Percentiles rank a stretch among this genome's conserved stretches.
Evolutionary conservation across 1,140 invertebrate species (phyloP).

Genomic region (Drosophila arawakana): DNA sequence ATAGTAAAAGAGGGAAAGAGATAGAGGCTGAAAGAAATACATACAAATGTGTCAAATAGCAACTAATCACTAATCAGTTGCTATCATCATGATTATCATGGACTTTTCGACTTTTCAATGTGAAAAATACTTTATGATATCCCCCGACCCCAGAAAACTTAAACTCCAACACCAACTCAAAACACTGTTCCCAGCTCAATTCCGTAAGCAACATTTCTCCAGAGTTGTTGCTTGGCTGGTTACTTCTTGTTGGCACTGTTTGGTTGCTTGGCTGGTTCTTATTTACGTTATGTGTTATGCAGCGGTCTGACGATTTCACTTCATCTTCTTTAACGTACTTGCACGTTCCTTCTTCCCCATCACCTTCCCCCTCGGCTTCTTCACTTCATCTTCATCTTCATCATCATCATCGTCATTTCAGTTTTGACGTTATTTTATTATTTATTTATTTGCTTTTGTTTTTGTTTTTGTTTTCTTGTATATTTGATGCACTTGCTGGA

Average conservation of each 20-base stretch:
- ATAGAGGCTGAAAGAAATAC: neutral
- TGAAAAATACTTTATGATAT: conserved; percentile 51
- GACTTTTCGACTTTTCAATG: conserved; percentile 46
- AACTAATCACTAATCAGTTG: conserved; percentile 77
- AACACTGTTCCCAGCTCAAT: neutral
- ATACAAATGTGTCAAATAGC: conserved; percentile 63
- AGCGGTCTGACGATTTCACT: conserved; percentile 65
- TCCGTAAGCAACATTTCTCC: conserved; percentile 7
- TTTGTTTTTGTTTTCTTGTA: conserved; percentile 14
- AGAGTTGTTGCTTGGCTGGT: conserved; percentile 28
- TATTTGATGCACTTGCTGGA: conserved; percentile 42
- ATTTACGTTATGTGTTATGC: conserved; percentile 71
- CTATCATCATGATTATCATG: conserved; percentile 22
- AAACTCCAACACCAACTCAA: neutral
- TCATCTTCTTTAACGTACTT: conserved; percentile 38
- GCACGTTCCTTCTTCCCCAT: conserved; percentile 15
- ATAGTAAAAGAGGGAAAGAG: neutral
- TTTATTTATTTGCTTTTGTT: conserved; percentile 43
- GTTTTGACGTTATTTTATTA: conserved; percentile 31
- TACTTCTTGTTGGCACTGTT: conserved; percentile 11
- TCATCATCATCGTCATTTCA: conserved; percentile 15
- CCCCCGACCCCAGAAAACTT: neutral
- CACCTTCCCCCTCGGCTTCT: conserved; percentile 2
- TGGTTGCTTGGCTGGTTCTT: conserved; percentile 54
- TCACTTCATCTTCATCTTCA: neutral